Base-by-base conservation (phyloP, 2,888 invertebrate species). In the Furcula furcula region DNA sequence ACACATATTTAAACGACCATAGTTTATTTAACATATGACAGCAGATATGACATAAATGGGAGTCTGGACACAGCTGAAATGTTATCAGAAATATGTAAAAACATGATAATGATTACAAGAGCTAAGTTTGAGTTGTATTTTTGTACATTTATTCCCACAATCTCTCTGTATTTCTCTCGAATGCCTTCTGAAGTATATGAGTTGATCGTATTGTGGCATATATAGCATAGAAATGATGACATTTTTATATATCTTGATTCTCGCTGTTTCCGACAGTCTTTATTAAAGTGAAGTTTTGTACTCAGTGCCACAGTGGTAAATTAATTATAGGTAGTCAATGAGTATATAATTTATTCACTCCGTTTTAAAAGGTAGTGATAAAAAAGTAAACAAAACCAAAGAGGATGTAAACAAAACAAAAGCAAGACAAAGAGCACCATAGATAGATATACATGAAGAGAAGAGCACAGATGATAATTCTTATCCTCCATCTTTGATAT, bases 61-160 rank as follows among this genome's bases (percentile, higher is more conserved):
- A 77, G 29, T 85, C 82, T 0, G 70, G 71, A 30, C 76, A 77
- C 0, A 87, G 36, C 87, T 86, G 72, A 0, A 73, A 35, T 9
- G 21, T 9, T 11, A 10, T 14, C n/a, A n/a, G n/a, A n/a, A n/a
- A n/a, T n/a, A n/a, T n/a, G n/a, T n/a, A n/a, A n/a, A n/a, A n/a
- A n/a, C n/a, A n/a, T n/a, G n/a, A n/a, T n/a, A 16, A 16, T 16
- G 16, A 16, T 16, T 6, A 19, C 2, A 5, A 19, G 18, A 9
- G 2, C 4, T 10, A 4, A 21, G 2, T 10, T 21, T 4, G 7
- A 21, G 9, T 9, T 20, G 9, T n/a, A 18, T n/a, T n/a, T n/a
- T n/a, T 72, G 57, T 63, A 87, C 87, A 43, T 78, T 69, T 45
- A 83, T 74, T 7, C 86, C 86, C 6, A 86, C 68, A 6, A 86